These are phyloP conservation scores for Cichlasoma orientale DNA, from an alignment of 2,797 vertebrate genomes.

Conservation along the genomic window DNA sequence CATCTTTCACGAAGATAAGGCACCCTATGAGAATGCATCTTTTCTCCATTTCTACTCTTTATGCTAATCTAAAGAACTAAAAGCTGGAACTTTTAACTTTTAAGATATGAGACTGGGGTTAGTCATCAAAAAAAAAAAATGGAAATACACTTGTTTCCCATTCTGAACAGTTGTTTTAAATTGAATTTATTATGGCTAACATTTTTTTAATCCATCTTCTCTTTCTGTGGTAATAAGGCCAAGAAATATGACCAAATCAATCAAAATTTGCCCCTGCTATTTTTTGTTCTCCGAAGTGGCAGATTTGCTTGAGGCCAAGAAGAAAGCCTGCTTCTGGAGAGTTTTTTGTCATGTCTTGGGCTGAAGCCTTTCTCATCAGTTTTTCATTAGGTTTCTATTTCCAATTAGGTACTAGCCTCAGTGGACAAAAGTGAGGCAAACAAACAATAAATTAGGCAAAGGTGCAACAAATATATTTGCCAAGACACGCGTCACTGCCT, in stretches of 20 bases:
- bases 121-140: no score
- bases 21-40: not conserved
- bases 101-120: not conserved
- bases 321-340: constrained; percentile 30
- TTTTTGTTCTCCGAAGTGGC: constrained; percentile 1
- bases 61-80: not conserved
- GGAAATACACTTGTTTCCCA: no score
- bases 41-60: not conserved
- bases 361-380: constrained; percentile 72
- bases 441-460: constrained; percentile 79
- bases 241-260: constrained; percentile 35
- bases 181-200: no score
- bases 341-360: constrained; percentile 45
- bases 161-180: not conserved
- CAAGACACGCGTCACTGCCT: constrained; percentile 60
- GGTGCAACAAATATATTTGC: constrained; percentile 70
- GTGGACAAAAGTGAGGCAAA: constrained; percentile 71
- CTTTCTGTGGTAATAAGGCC: constrained; percentile 19
- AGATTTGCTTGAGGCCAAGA: constrained; percentile 15
- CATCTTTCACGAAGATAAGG: no score
- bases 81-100: not conserved
- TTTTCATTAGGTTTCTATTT: constrained; percentile 80
- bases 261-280: not conserved
- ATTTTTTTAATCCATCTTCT: not conserved
- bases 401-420: constrained; percentile 69